phyloP scores from a whole-genome alignment of 2,888 invertebrate species.

The Drosophila algonquin region DNA sequence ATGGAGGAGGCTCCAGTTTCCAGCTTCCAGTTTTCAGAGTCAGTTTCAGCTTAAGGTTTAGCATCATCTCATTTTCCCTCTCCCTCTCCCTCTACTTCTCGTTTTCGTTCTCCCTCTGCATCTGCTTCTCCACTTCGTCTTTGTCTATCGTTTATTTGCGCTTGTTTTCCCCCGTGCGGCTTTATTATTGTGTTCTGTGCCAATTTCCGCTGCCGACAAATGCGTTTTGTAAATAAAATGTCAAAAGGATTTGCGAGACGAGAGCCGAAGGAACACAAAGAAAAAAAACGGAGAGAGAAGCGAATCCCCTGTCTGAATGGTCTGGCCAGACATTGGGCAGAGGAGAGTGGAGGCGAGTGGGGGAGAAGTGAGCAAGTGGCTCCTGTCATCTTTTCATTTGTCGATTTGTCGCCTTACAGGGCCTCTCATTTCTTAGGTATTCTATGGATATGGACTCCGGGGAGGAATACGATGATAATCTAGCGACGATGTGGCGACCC shows the following conservation, averaged over 20 bases:
- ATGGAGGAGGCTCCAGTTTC: background rate
- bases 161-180: conserved; percentile 54
- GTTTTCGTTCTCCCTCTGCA: conserved; percentile 8
- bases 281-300: conserved; percentile 11
- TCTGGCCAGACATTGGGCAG: conserved; percentile 8
- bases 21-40: background rate
- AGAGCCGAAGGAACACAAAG: conserved; percentile 29
- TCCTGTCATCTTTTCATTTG: conserved; percentile 55
- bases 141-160: conserved; percentile 34
- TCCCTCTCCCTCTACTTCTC: background rate
- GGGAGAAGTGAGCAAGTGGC: conserved; percentile 7
- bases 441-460: background rate
- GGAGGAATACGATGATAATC: background rate
- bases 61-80: background rate
- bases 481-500: background rate
- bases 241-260: conserved; percentile 66
- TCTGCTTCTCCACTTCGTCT: background rate
- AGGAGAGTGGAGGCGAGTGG: conserved; percentile 25
- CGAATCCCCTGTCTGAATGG: conserved; percentile 45
- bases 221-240: conserved; percentile 75
- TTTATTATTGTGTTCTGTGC: conserved; percentile 70
- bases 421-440: background rate
- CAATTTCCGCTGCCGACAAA: conserved; percentile 73
- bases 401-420: conserved; percentile 44
- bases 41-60: background rate